These are phyloP conservation scores for Ibycter americanus DNA, from an alignment of 2,797 vertebrate genomes.

Conservation along the genomic window DNA sequence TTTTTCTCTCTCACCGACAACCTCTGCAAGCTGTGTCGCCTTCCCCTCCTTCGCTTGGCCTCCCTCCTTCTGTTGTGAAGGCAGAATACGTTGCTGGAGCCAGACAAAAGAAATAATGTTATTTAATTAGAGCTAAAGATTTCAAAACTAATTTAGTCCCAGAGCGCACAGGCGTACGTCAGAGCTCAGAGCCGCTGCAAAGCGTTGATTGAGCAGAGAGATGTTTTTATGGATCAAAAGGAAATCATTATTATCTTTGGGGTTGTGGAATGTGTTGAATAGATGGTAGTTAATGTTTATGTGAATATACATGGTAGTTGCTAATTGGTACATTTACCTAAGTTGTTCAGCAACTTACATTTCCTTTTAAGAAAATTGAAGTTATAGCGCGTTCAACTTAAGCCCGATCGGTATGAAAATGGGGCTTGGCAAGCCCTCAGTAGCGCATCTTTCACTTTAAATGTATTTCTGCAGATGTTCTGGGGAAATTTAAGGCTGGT, in stretches of 20 bases:
- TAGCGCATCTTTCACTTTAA: not conserved
- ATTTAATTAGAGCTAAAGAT: slow-evolving; percentile 69
- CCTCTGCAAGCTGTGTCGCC: not conserved
- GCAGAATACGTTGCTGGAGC: not conserved
- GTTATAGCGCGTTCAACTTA: not conserved
- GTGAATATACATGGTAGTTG: slow-evolving; percentile 37
- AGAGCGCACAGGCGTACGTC: not conserved
- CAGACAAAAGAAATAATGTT: slow-evolving; percentile 63
- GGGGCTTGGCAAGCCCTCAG: not conserved
- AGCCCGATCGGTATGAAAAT: not conserved
- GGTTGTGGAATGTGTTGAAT: slow-evolving; percentile 55
- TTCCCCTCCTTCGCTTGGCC: not conserved
- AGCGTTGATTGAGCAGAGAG: slow-evolving; percentile 41
- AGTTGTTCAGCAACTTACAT: slow-evolving; percentile 14
- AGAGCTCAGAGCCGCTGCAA: not conserved
- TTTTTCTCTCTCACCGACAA: not conserved
- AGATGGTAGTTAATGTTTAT: slow-evolving; percentile 50
- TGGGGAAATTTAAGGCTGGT: not conserved
- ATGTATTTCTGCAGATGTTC: not conserved
- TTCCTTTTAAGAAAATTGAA: slow-evolving; percentile 38
- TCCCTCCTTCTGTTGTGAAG: not conserved
- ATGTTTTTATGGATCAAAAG: slow-evolving; percentile 62
- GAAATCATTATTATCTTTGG: slow-evolving; percentile 62
- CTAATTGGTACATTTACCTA: slow-evolving; percentile 64
- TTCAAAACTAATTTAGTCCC: slow-evolving; percentile 55